phyloP scores from a whole-genome alignment of 2,797 vertebrate species.

The Spinibarbus caldwelli region DNA sequence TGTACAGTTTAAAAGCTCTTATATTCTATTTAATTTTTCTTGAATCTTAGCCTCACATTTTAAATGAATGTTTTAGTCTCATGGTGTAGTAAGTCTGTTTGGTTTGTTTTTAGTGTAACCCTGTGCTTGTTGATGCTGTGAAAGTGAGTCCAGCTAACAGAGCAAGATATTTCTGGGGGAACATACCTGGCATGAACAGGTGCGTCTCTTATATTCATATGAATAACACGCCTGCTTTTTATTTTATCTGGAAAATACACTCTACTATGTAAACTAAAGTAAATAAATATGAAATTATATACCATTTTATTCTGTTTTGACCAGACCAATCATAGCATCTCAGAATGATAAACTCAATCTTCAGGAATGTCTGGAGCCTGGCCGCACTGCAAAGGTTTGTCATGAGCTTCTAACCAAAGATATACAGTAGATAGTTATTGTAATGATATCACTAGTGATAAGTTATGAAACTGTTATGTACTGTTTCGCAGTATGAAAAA shows the following conservation, averaged over 20 bases:
- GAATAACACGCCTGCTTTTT: not conserved
- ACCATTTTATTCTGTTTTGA: not conserved
- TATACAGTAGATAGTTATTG: not conserved
- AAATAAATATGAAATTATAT: not conserved
- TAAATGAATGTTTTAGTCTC: not conserved
- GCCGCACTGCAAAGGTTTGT: conserved; percentile 84
- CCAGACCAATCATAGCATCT: conserved; percentile 83
- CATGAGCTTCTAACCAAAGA: not conserved
- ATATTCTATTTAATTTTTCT: not conserved
- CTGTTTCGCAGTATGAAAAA: conserved; percentile 69
- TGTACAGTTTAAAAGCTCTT: not conserved
- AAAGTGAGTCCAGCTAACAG: conserved; percentile 90
- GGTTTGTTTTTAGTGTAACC: conserved; percentile 85
- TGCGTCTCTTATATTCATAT: conserved; percentile 56
- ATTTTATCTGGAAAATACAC: not conserved
- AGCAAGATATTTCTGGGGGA: conserved; percentile 94
- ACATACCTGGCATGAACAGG: conserved; percentile 96
- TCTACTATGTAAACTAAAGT: not conserved
- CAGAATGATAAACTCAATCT: conserved; percentile 84
- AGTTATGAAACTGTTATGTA: not conserved
- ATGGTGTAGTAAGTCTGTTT: not conserved
- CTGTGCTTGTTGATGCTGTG: conserved; percentile 90
- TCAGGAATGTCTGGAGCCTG: conserved; percentile 87
- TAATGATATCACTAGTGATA: not conserved
- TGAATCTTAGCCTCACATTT: not conserved